A percentile compares a stretch with the other conserved stretches of the same genome.
phyloP scores from a whole-genome alignment of 2,113 vertebrate species.

The Microcebus lehilahytsara region DNA sequence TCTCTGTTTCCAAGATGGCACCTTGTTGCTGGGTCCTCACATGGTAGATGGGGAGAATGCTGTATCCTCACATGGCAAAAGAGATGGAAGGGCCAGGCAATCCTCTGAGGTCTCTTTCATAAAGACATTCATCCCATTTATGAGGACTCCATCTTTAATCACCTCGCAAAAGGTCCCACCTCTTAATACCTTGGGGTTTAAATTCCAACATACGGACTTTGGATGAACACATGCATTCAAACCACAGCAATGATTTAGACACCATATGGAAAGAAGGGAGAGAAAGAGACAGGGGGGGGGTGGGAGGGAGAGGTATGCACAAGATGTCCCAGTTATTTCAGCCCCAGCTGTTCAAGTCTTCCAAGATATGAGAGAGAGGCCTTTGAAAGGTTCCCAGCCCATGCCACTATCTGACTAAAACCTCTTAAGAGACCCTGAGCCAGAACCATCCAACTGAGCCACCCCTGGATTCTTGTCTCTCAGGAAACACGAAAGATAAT shows the following conservation, averaged over 20 bases:
- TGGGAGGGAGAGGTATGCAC: background rate
- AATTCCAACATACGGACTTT: background rate
- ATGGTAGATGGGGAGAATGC: background rate
- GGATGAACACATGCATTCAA: background rate
- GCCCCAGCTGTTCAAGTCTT: background rate
- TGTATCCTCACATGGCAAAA: background rate
- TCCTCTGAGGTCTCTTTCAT: background rate
- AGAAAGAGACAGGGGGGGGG: background rate
- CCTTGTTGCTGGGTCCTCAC: background rate
- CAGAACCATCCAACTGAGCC: background rate
- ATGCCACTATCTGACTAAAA: background rate
- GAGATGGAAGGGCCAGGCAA: background rate
- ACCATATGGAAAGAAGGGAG: background rate
- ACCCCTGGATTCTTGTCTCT: background rate
- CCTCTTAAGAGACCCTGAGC: background rate
- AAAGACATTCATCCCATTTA: background rate
- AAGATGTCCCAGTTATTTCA: background rate
- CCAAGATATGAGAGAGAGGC: background rate
- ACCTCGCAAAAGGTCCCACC: background rate
- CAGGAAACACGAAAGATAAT: background rate
- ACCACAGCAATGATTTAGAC: background rate
- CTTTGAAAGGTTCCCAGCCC: background rate
- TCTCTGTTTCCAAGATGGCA: background rate
- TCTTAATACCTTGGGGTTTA: background rate
- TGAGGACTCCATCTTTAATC: background rate